Percentiles rank a stretch among this genome's conserved stretches.
These are phyloP conservation scores for Neogale vison DNA, from an alignment of 2,113 vertebrate species.

Conservation along the genomic window DNA sequence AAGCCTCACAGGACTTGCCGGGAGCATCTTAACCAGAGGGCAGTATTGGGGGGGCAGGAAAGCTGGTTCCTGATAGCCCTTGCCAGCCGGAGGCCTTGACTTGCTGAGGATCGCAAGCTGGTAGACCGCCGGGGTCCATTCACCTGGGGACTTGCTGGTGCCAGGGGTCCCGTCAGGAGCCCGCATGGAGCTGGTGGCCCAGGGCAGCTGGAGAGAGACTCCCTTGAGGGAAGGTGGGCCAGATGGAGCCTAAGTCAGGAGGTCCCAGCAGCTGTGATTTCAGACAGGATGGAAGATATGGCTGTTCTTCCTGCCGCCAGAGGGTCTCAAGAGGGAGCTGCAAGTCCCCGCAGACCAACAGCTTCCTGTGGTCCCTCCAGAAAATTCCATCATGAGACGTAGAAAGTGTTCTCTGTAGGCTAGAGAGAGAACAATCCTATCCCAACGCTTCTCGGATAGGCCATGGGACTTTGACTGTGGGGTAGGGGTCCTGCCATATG, in stretches of 20 bases:
- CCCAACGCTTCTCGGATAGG: too few relatives aligned
- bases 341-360: too few relatives aligned
- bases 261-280: not conserved
- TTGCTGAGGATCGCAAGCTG: not conserved
- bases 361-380: not conserved
- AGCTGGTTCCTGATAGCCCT: not conserved
- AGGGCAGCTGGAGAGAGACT: not conserved
- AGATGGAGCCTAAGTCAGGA: not conserved
- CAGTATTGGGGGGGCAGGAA: not conserved
- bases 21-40: too few relatives aligned
- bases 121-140: not conserved
- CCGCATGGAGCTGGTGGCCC: not conserved
- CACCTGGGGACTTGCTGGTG: not conserved
- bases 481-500: not conserved
- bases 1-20: not conserved
- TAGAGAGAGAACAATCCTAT: not conserved
- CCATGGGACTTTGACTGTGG: too few relatives aligned
- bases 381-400: not conserved
- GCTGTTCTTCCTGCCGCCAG: not conserved
- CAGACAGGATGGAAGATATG: not conserved
- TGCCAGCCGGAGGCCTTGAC: rapidly evolving
- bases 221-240: not conserved
- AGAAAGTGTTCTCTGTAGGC: not conserved
- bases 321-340: not conserved
- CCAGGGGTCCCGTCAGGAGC: not conserved